Base-by-base conservation (phyloP, 2,113 vertebrate genomes). In the Ophiodon elongatus region DNA sequence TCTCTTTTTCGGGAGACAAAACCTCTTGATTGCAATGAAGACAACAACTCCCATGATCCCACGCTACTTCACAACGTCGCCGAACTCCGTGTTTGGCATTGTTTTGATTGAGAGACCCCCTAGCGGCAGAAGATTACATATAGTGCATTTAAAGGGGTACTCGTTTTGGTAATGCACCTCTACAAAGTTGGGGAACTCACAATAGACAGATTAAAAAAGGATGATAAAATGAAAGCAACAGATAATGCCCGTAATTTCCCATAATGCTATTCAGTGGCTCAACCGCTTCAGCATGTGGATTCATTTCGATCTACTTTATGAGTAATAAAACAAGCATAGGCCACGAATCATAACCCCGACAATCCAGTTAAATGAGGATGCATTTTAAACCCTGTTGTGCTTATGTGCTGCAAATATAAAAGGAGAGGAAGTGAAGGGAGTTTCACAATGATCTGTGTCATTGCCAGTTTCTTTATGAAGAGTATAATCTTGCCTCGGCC, bases 381-480 rank as follows among this genome's bases (percentile, higher is more conserved):
- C 17, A 64, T 84, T 88, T 66, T 8, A 73, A 52, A 35, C 8
- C 13, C 62, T 52, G 31, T 77, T 85, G 35, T 68, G 10, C 19
- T 41, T 56, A 2, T 67, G 56, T 76, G n/a, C 10, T 52, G 64
- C 27, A 64, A 60, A 79, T 11, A 85, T 83, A 82, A 79, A 50
- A 92, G 37, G 80, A 62, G 52, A 88, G 70, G 88, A 92, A 85
- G 82, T 47, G 21, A 89, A 63, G 67, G 35, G 50, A 47, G 47
- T 74, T 84, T 83, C 79, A 85, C 85, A 75, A 64, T 76, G 19
- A 85, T 37, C 7, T 70, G 56, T 73, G 47, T 87, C 47, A 76
- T 52, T 39, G 74, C 29, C 29, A 45, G 59, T 82, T 52, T 79
- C 79, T 76, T 41, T 76, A 41, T 3, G 25, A 83, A 35, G 35